Percentiles rank a stretch among this genome's conserved stretches.
Conservation (phyloP, 2,888 invertebrate genomes). For the Habroteleia sp. region DNA sequence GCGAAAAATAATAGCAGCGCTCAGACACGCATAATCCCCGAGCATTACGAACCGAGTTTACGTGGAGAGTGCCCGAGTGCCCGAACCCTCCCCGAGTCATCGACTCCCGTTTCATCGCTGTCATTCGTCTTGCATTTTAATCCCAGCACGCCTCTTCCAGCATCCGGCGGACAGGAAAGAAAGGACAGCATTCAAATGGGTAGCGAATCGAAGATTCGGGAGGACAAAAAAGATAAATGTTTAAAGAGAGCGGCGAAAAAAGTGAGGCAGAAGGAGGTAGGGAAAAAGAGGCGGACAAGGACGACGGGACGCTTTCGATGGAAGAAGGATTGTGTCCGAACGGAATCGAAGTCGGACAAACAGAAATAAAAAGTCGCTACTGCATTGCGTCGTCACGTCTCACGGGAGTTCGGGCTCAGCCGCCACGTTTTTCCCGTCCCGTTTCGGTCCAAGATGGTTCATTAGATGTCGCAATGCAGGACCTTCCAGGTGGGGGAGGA, state of each 20-base stretch:
- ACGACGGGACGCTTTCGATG: constrained; percentile 3
- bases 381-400: constrained; percentile 81
- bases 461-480: constrained; percentile 81
- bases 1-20: constrained; percentile 20
- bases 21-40: constrained; percentile 25
- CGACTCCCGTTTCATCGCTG: constrained; percentile 49
- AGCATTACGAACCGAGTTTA: constrained; percentile 27
- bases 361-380: constrained; percentile 67
- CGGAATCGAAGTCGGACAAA: constrained; percentile 58
- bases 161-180: constrained; percentile 25
- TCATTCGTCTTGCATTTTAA: constrained; percentile 59
- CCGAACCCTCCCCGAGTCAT: constrained; percentile 17
- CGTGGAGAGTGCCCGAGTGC: constrained; percentile 14
- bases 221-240: constrained; percentile 48
- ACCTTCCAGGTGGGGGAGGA: constrained; percentile 67
- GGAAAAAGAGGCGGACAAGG: background rate
- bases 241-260: constrained; percentile 35
- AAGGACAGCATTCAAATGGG: constrained; percentile 55
- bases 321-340: constrained; percentile 46
- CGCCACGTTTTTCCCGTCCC: constrained; percentile 68
- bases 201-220: constrained; percentile 59
- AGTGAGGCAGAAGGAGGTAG: background rate
- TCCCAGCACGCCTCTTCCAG: constrained; percentile 43
- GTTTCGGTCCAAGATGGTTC: constrained; percentile 79
- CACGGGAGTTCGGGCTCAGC: constrained; percentile 74